Conservation (phyloP, 2,113 vertebrate species). For the Macquaria australasica region DNA sequence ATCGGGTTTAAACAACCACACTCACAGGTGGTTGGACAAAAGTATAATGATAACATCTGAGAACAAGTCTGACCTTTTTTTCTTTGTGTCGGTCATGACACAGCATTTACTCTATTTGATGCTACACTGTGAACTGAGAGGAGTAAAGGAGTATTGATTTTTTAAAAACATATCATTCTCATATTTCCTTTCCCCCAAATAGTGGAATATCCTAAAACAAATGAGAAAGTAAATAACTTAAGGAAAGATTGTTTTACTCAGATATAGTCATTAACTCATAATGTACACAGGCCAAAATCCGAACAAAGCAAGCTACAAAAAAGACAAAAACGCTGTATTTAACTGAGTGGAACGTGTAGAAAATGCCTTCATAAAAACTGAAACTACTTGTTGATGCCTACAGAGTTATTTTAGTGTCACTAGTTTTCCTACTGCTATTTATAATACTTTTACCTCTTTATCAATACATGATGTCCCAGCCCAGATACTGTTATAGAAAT, state of each 20-base stretch:
- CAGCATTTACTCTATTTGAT: background rate
- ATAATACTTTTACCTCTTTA: background rate
- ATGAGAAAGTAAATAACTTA: background rate
- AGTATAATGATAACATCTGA: background rate
- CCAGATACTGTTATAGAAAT: background rate
- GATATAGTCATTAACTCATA: background rate
- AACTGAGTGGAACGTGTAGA: background rate
- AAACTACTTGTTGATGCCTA: background rate
- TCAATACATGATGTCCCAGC: background rate
- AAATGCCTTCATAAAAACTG: background rate
- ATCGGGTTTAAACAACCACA: background rate
- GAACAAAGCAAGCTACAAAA: background rate
- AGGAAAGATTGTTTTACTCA: no score
- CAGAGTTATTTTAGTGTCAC: background rate
- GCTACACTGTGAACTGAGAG: background rate
- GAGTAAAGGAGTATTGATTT: background rate
- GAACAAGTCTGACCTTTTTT: background rate
- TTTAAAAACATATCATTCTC: no score
- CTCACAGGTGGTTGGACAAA: background rate
- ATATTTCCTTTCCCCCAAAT: background rate
- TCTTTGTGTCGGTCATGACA: background rate
- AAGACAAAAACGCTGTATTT: background rate
- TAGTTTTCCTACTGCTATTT: no score
- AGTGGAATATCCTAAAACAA: background rate
- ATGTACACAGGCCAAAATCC: background rate